These are phyloP conservation scores for Brachionus calyciflorus DNA, from an alignment of 1,140 invertebrate species.

Conservation along the genomic window DNA sequence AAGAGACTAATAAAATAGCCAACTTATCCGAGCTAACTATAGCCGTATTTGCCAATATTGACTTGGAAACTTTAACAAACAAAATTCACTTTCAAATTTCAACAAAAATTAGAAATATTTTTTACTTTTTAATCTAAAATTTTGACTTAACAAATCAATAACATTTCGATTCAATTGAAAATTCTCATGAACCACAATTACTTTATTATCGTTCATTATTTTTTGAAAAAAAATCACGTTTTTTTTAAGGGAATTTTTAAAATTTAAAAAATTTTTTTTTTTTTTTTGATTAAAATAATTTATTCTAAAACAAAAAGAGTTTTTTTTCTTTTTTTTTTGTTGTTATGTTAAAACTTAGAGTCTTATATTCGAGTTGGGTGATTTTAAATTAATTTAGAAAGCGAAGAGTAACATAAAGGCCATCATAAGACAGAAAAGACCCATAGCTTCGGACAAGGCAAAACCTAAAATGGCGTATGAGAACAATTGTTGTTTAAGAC, in stretches of 20 bases:
- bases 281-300: no score
- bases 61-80: no score
- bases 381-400: slow-evolving; percentile 2
- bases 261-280: background rate
- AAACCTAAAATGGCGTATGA: slow-evolving; percentile 99
- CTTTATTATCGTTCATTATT: background rate
- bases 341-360: background rate
- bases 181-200: background rate
- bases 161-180: background rate
- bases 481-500: slow-evolving; percentile 95
- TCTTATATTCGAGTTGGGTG: background rate
- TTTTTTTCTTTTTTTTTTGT: no score
- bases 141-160: background rate
- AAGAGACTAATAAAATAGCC: no score
- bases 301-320: no score
- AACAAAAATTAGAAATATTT: background rate
- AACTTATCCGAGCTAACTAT: no score
- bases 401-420: slow-evolving; percentile 74
- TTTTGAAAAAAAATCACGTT: no score
- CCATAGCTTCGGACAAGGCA: slow-evolving; percentile 99
- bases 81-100: no score
- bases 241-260: no score
- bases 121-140: background rate
- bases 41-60: no score
- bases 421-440: slow-evolving; percentile 99